phyloP scores from a whole-genome alignment of 2,888 invertebrate genomes.

The Cosmopolites sordidus region DNA sequence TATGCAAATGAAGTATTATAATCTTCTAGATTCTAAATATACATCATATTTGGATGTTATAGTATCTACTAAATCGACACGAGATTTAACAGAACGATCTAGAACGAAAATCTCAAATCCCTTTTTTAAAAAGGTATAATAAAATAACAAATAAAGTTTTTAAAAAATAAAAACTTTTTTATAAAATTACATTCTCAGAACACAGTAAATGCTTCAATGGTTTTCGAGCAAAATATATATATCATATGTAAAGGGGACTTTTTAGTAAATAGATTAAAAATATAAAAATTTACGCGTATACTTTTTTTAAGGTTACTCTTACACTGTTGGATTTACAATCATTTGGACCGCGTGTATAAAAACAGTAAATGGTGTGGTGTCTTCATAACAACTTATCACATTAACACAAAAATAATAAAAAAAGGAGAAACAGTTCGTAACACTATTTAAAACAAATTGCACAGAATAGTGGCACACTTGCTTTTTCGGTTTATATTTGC shows the following conservation, averaged over 20 bases:
- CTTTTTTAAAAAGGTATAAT: constrained; percentile 21
- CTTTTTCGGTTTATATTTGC: constrained; percentile 28
- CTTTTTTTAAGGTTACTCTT: constrained; percentile 39
- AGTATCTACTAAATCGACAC: too few relatives aligned
- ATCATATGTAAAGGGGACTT: constrained; percentile 12
- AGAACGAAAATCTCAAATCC: not conserved
- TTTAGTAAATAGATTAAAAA: constrained; percentile 38
- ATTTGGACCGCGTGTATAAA: constrained; percentile 40
- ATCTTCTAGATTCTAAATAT: too few relatives aligned
- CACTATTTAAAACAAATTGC: constrained; percentile 43
- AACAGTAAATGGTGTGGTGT: constrained; percentile 29
- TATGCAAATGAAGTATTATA: too few relatives aligned
- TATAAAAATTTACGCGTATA: constrained; percentile 40
- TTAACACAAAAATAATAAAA: constrained; percentile 33
- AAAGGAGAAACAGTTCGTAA: constrained; percentile 32
- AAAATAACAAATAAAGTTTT: constrained; percentile 23
- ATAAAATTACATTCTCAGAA: constrained; percentile 31
- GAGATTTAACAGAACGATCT: too few relatives aligned
- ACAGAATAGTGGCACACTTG: constrained; percentile 47
- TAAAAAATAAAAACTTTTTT: constrained; percentile 24
- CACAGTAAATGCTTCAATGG: constrained; percentile 29
- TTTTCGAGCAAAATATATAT: constrained; percentile 21
- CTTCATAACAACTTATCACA: constrained; percentile 43
- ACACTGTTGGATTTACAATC: constrained; percentile 39
- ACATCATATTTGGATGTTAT: too few relatives aligned